A percentile compares a stretch with the other conserved stretches of the same genome.
These are phyloP conservation scores for Stegodyphus mimosarum DNA, from an alignment of 1,140 invertebrate genomes.

Conservation along the genomic window DNA sequence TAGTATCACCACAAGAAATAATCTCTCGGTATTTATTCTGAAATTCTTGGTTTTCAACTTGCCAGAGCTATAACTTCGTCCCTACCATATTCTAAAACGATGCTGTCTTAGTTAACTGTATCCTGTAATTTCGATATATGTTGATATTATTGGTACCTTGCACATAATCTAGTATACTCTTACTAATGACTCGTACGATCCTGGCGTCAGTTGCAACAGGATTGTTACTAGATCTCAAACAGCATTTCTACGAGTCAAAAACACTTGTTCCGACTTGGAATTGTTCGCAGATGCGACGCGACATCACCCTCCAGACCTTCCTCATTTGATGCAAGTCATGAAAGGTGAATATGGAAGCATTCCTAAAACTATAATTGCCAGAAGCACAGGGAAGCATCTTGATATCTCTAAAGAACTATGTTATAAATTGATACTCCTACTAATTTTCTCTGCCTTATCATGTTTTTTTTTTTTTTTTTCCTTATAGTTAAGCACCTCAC, in stretches of 20 bases:
- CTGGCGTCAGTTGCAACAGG: conserved; percentile 1
- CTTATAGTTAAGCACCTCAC: too few species aligned
- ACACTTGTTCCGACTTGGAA: conserved; percentile 13
- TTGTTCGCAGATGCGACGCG: neutral
- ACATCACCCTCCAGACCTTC: conserved; percentile 16
- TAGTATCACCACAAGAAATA: too few species aligned
- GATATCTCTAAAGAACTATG: neutral
- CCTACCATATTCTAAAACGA: too few species aligned
- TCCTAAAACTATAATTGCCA: conserved; percentile 32
- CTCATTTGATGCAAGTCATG: conserved; percentile 21
- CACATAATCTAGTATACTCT: too few species aligned
- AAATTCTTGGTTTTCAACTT: too few species aligned
- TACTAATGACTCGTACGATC: conserved; percentile 9
- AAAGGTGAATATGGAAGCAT: conserved; percentile 21
- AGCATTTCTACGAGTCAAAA: conserved; percentile 11
- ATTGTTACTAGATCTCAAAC: conserved; percentile 42
- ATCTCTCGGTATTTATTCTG: too few species aligned
- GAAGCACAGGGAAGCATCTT: neutral
- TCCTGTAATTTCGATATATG: too few species aligned
- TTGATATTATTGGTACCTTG: too few species aligned
- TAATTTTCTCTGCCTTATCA: too few species aligned
- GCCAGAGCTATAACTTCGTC: too few species aligned
- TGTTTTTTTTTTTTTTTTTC: too few species aligned
- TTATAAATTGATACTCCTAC: neutral
- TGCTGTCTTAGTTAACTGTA: too few species aligned